Percentiles rank a stretch among this genome's conserved stretches.
These are phyloP conservation scores for Chelon auratus DNA, from an alignment of 2,797 vertebrate species.

Conservation along the genomic window DNA sequence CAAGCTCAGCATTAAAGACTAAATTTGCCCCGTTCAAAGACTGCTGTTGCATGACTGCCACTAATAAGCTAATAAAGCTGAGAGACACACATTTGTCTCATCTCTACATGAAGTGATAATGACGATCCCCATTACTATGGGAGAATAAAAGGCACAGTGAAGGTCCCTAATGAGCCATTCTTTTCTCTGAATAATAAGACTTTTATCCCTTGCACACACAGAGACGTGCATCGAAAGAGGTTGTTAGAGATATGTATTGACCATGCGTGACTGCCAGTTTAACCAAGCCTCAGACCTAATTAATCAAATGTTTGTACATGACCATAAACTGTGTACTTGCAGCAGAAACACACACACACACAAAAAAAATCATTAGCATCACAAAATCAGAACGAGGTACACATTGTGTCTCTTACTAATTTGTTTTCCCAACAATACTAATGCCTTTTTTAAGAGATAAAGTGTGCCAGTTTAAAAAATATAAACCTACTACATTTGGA, in stretches of 20 bases:
- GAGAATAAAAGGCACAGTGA: constrained; percentile 16
- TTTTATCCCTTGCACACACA: constrained; percentile 5
- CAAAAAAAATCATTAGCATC: neutral
- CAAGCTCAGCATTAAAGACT: constrained; percentile 12
- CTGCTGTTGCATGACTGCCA: neutral
- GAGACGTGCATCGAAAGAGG: neutral
- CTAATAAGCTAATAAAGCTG: constrained; percentile 9
- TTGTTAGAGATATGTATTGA: neutral
- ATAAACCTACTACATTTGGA: too few species aligned
- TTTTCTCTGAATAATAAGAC: constrained; percentile 18
- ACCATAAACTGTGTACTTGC: neutral
- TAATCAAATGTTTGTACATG: neutral
- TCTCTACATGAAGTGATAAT: constrained; percentile 23
- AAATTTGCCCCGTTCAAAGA: neutral
- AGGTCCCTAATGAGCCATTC: constrained; percentile 25
- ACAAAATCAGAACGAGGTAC: neutral
- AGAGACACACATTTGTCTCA: constrained; percentile 9
- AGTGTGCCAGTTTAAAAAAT: too few species aligned
- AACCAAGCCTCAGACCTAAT: neutral
- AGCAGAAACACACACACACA: neutral
- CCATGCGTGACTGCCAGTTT: constrained; percentile 7
- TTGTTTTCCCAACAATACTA: neutral
- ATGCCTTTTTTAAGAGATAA: neutral
- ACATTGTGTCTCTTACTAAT: neutral
- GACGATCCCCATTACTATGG: constrained; percentile 1